Evolutionary conservation across 2,888 invertebrate genomes (phyloP).

Genomic region (Muschampia plurimacula): DNA sequence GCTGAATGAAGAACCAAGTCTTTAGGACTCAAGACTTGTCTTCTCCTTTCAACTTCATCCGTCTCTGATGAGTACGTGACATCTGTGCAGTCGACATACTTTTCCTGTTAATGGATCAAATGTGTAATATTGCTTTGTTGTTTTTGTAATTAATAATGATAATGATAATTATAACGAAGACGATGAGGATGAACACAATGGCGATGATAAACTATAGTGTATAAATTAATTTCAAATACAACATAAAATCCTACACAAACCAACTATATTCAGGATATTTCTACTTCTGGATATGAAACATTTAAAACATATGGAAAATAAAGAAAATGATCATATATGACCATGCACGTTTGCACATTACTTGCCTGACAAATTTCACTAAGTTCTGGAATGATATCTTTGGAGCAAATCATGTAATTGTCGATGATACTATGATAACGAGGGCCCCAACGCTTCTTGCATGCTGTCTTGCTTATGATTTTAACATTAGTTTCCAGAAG

Average conservation of each 20-base stretch:
- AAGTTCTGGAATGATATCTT: slow-evolving; percentile 59
- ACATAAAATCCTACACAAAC: too few relatives aligned
- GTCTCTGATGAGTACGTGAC: slow-evolving; percentile 58
- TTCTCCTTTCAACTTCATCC: slow-evolving; percentile 47
- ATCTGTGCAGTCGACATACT: slow-evolving; percentile 69
- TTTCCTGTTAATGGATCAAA: slow-evolving; percentile 55
- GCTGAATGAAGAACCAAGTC: slow-evolving; percentile 61
- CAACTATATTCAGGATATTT: too few relatives aligned
- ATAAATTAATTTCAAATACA: too few relatives aligned
- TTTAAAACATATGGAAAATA: too few relatives aligned
- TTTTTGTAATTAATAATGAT: too few relatives aligned
- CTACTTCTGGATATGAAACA: too few relatives aligned
- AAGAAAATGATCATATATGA: too few relatives aligned
- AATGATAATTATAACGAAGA: too few relatives aligned
- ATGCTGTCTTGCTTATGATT: slow-evolving; percentile 65
- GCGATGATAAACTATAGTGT: too few relatives aligned
- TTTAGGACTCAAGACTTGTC: slow-evolving; percentile 50
- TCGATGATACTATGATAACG: slow-evolving; percentile 75
- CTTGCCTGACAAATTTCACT: slow-evolving; percentile 61
- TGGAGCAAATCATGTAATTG: slow-evolving; percentile 78
- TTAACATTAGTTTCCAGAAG: slow-evolving; percentile 67
- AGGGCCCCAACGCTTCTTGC: slow-evolving; percentile 74
- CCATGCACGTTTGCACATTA: background rate
- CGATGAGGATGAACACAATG: too few relatives aligned
- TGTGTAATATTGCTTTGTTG: background rate